These are phyloP conservation scores for Caranx ignobilis DNA, from an alignment of 2,113 vertebrate species.

Conservation along the genomic window DNA sequence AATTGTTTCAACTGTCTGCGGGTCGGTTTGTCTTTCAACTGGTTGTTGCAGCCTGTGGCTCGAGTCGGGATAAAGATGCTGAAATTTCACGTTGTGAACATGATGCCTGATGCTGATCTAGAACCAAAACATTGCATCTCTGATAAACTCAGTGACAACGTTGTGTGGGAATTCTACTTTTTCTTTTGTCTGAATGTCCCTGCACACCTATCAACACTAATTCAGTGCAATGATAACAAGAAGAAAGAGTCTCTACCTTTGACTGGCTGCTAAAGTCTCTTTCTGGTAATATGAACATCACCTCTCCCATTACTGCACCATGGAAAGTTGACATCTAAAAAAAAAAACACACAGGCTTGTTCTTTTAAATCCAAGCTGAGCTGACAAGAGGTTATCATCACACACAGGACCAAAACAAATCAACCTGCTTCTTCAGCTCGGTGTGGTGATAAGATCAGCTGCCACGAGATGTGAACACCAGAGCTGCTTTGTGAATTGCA, in stretches of 20 bases:
- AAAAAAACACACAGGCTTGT: neutral
- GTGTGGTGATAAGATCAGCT: slow-evolving; percentile 53
- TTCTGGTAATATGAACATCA: slow-evolving; percentile 3
- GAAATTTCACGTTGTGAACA: neutral
- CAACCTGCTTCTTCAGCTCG: slow-evolving; percentile 41
- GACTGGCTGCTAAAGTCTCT: neutral
- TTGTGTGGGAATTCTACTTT: neutral
- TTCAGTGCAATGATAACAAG: neutral
- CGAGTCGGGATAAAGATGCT: neutral
- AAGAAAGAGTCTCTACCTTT: neutral
- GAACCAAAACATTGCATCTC: neutral
- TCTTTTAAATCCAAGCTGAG: slow-evolving; percentile 5
- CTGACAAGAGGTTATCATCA: slow-evolving; percentile 43
- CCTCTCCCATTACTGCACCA: slow-evolving; percentile 10
- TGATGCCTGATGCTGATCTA: neutral
- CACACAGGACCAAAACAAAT: slow-evolving; percentile 55
- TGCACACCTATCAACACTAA: neutral
- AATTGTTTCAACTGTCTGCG: neutral
- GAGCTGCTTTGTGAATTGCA: slow-evolving; percentile 19
- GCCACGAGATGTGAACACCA: neutral
- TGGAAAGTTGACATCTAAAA: slow-evolving; percentile 17
- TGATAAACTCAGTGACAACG: neutral
- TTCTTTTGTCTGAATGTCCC: too few species aligned
- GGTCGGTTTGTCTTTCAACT: neutral
- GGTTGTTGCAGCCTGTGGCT: slow-evolving; percentile 2